Conservation (phyloP, 2,888 invertebrate genomes). For the Diogma glabrata region DNA sequence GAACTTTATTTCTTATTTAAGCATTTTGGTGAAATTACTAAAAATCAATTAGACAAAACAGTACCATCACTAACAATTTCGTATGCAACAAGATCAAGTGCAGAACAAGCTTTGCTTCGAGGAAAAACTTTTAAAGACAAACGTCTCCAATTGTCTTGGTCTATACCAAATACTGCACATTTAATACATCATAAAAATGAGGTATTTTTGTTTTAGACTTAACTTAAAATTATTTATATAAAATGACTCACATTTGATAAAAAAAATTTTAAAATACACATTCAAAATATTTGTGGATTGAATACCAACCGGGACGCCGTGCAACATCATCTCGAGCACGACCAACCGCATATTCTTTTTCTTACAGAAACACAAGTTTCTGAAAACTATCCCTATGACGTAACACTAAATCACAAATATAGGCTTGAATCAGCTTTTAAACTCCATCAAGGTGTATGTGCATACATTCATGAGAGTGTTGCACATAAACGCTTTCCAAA, state of each 20-base stretch:
- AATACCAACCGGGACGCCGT: no score
- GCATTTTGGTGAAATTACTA: slow-evolving; percentile 83
- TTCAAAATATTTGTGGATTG: no score
- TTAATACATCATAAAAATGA: slow-evolving; percentile 9
- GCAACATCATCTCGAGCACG: no score
- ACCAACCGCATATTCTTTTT: no score
- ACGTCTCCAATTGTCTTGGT: slow-evolving; percentile 44
- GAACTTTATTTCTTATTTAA: slow-evolving; percentile 31
- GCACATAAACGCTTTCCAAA: no score
- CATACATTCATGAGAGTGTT: no score
- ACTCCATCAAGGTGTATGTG: no score
- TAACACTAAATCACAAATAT: no score
- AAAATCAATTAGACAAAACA: slow-evolving; percentile 58
- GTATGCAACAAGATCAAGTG: slow-evolving; percentile 34
- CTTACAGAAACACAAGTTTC: no score
- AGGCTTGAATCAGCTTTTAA: no score
- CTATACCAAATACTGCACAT: slow-evolving; percentile 1
- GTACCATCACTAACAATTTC: slow-evolving; percentile 45
- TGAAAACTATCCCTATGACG: no score
- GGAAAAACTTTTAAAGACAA: slow-evolving; percentile 54
- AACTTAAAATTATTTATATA: not conserved
- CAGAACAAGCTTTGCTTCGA: slow-evolving; percentile 35
- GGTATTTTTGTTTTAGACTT: not conserved
- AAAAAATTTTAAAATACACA: no score
- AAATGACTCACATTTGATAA: not conserved